phyloP scores from a whole-genome alignment of 1,140 invertebrate species.

The Argopecten irradians region DNA sequence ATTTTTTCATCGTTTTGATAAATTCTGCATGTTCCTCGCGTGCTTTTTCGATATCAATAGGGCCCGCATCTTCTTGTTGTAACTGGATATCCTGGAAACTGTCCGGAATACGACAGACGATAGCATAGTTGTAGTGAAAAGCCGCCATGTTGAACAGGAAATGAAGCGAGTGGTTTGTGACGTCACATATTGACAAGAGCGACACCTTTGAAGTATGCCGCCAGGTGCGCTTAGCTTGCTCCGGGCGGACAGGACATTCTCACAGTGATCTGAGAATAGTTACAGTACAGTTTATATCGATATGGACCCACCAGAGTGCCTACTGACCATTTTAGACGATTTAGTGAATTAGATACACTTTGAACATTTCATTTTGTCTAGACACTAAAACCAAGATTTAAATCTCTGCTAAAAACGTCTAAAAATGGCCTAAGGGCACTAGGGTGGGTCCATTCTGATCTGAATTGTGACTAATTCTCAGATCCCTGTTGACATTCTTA shows the following conservation, averaged over 20 bases:
- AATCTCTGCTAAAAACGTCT: too few relatives aligned
- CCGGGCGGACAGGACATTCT: not conserved
- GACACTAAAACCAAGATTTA: too few relatives aligned
- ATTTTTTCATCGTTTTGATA: slow-evolving; percentile 62
- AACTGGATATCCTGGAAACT: slow-evolving; percentile 56
- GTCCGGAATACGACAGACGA: slow-evolving; percentile 63
- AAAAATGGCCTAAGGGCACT: too few relatives aligned
- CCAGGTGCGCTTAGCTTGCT: not conserved
- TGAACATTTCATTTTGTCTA: too few relatives aligned
- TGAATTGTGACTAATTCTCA: too few relatives aligned
- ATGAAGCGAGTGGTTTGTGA: slow-evolving; percentile 17
- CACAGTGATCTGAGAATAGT: too few relatives aligned
- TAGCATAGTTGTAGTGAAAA: slow-evolving; percentile 68
- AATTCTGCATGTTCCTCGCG: slow-evolving; percentile 62
- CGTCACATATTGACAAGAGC: slow-evolving; percentile 16
- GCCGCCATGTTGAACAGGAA: slow-evolving; percentile 31
- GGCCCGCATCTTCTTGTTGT: slow-evolving; percentile 34
- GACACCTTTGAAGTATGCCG: slow-evolving; percentile 6
- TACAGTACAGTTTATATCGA: too few relatives aligned
- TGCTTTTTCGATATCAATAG: slow-evolving; percentile 58
- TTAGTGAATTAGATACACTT: too few relatives aligned
- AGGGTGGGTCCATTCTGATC: not conserved
- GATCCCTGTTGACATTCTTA: too few relatives aligned
- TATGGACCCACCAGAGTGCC: too few relatives aligned
- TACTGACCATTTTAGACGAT: too few relatives aligned